Evolutionary conservation across 2,113 vertebrate species (phyloP).

Genomic region (Pedetes capensis): DNA sequence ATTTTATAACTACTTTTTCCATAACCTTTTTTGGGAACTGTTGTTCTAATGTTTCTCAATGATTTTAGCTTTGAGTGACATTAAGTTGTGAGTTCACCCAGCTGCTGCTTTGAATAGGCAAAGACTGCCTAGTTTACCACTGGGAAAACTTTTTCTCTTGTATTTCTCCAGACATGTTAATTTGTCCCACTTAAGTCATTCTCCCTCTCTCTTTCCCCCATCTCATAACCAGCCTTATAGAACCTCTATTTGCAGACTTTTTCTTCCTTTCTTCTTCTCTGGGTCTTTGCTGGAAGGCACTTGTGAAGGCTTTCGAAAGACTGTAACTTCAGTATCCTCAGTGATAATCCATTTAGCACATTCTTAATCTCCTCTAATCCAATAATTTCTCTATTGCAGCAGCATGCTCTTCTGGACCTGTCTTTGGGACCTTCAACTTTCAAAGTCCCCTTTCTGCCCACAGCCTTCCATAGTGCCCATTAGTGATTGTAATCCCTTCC

Average conservation of each 20-base stretch:
- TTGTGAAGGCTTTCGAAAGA: not conserved
- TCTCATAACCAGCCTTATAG: not conserved
- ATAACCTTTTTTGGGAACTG: conserved; percentile 12
- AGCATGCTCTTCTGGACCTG: not conserved
- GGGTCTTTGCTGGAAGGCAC: not conserved
- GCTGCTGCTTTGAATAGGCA: not conserved
- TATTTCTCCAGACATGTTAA: not conserved
- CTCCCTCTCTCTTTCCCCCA: not conserved
- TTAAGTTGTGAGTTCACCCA: not conserved
- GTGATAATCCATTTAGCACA: not conserved
- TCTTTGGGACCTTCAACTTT: conserved; percentile 11
- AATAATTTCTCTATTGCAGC: not conserved
- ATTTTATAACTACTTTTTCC: conserved; percentile 42
- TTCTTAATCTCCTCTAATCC: not conserved
- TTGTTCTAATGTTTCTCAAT: conserved; percentile 30
- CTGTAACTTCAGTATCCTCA: not conserved
- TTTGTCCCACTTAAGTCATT: not conserved
- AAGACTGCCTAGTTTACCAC: not conserved
- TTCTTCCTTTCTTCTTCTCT: not conserved
- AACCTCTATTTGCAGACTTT: not conserved
- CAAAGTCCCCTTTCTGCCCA: not conserved
- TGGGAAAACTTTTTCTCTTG: not conserved
- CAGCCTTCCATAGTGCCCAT: not conserved
- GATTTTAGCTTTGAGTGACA: conserved; percentile 32
- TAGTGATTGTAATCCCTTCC: not conserved